These are phyloP conservation scores for Protophormia terraenovae DNA, from an alignment of 2,888 invertebrate species.

Conservation along the genomic window DNA sequence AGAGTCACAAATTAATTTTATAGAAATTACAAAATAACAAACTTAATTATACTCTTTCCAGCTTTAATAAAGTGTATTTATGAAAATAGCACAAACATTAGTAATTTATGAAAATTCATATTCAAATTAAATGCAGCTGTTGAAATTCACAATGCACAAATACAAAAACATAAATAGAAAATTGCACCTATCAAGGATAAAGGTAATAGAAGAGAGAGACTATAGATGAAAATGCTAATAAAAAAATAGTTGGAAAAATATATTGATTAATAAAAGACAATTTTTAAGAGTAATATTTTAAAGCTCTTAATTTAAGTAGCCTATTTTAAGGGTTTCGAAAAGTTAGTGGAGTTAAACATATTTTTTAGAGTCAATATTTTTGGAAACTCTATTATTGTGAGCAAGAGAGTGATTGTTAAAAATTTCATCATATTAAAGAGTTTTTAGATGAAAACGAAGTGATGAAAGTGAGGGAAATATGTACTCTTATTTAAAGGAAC, in stretches of 20 bases:
- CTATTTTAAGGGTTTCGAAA: neutral
- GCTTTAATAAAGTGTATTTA: no score
- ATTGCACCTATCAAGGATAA: neutral
- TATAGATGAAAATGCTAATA: neutral
- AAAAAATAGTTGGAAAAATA: neutral
- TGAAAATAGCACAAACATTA: constrained; percentile 28
- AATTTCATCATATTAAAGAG: no score
- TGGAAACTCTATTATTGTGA: no score
- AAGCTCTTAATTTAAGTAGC: neutral
- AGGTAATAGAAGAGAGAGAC: neutral
- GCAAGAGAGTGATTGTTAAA: no score
- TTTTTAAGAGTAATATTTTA: neutral
- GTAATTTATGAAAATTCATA: constrained; percentile 33
- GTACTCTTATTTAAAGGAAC: neutral
- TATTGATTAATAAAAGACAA: neutral
- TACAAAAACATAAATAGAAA: neutral
- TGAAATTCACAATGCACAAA: constrained; percentile 3
- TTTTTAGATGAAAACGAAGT: no score
- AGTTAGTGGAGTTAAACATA: neutral
- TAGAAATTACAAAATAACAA: no score
- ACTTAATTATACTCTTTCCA: no score
- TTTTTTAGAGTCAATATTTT: neutral
- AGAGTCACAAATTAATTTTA: no score
- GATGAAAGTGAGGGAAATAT: no score
- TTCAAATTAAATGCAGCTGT: constrained; percentile 54